These are phyloP conservation scores for Trachelipus rathkii DNA, from an alignment of 1,140 invertebrate species.

Conservation along the genomic window DNA sequence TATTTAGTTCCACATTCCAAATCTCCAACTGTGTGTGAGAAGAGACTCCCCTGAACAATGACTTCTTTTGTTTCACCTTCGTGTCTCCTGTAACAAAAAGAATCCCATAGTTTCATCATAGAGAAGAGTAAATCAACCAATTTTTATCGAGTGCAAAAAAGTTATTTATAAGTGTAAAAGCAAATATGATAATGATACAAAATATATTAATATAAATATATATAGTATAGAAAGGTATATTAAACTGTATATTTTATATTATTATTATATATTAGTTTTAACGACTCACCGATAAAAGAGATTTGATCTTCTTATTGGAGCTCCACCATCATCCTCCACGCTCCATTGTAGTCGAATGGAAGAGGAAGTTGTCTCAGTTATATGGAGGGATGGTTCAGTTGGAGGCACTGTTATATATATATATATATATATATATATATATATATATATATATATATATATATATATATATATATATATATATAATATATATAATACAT, in stretches of 20 bases:
- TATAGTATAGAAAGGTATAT: too few species aligned
- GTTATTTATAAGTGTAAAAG: too few species aligned
- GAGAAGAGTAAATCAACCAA: too few species aligned
- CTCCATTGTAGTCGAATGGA: constrained; percentile 44
- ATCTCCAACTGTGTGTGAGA: constrained; percentile 14
- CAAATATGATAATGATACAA: too few species aligned
- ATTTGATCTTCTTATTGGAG: constrained; percentile 50
- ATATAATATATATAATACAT: too few species aligned
- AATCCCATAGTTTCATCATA: neutral
- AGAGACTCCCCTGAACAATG: neutral
- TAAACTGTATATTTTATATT: too few species aligned
- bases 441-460: too few species aligned
- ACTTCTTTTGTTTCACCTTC: neutral
- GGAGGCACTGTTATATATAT: constrained; percentile 35
- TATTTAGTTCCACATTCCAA: constrained; percentile 23
- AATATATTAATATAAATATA: too few species aligned
- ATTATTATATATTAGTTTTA: too few species aligned
- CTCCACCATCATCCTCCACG: constrained; percentile 43
- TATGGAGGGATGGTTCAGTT: constrained; percentile 38
- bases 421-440: too few species aligned
- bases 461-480: too few species aligned
- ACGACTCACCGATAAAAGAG: constrained; percentile 53
- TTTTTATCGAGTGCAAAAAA: too few species aligned
- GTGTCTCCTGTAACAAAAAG: neutral
- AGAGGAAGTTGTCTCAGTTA: constrained; percentile 38